Conservation (phyloP, 2,888 invertebrate species). For the Neuroscelio doddi region DNA sequence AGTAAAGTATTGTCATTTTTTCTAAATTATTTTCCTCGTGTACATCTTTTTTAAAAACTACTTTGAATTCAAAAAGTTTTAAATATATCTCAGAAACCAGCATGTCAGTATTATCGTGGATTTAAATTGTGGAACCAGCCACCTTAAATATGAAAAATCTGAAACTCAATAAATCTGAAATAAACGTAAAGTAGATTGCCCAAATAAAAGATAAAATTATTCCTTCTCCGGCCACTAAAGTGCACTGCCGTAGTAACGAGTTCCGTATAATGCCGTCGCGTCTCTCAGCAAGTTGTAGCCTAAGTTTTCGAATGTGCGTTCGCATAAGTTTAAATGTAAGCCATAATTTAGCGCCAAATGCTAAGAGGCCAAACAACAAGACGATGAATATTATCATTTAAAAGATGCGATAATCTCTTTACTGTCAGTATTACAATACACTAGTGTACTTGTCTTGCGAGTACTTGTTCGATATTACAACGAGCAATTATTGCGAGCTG, state of each 20-base stretch:
- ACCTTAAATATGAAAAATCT: too few relatives aligned
- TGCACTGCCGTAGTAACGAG: conserved; percentile 6
- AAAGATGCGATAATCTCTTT: conserved; percentile 68
- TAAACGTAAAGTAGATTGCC: too few relatives aligned
- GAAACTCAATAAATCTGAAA: too few relatives aligned
- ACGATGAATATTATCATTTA: conserved; percentile 48
- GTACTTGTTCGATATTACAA: conserved; percentile 42
- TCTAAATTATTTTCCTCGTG: too few relatives aligned
- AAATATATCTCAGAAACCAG: too few relatives aligned
- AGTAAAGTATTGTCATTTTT: too few relatives aligned
- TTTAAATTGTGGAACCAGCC: too few relatives aligned
- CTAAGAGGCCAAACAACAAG: conserved; percentile 34
- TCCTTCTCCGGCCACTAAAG: not conserved
- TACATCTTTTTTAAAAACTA: too few relatives aligned
- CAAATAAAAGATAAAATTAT: too few relatives aligned
- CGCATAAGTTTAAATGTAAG: conserved; percentile 16
- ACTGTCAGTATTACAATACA: conserved; percentile 70
- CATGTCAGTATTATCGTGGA: too few relatives aligned
- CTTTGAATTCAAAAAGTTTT: too few relatives aligned
- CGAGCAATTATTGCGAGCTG: conserved; percentile 55
- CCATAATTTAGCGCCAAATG: conserved; percentile 27
- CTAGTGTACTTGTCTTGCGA: conserved; percentile 65
- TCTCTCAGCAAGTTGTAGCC: conserved; percentile 10
- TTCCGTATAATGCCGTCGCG: not conserved
- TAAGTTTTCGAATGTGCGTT: conserved; percentile 8